These are phyloP conservation scores for Heliconius congener DNA, from an alignment of 1,140 invertebrate species.

Conservation along the genomic window DNA sequence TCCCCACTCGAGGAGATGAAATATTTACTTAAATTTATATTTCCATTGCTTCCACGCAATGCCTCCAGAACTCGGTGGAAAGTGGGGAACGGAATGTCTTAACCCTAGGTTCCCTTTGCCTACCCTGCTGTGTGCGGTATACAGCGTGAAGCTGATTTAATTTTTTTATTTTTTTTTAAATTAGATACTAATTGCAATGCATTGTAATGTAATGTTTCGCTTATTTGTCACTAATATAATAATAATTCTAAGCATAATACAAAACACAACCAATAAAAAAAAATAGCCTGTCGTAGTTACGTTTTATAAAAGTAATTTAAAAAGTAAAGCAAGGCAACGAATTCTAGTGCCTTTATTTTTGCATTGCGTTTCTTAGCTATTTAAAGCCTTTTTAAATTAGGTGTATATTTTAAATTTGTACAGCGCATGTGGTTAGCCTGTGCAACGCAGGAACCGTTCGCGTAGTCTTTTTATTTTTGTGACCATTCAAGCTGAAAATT, in stretches of 20 bases:
- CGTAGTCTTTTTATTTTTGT: neutral
- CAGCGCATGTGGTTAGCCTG: neutral
- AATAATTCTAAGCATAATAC: neutral
- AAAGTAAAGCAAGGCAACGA: neutral
- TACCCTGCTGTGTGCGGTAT: too few relatives aligned
- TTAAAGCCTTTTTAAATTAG: conserved; percentile 1
- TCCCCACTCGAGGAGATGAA: too few relatives aligned
- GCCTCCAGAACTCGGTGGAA: too few relatives aligned
- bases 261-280: neutral
- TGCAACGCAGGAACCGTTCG: neutral
- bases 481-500: conserved; percentile 5
- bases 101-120: too few relatives aligned
- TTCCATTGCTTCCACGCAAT: too few relatives aligned
- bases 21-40: too few relatives aligned
- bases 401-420: conserved; percentile 6
- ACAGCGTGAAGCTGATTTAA: too few relatives aligned
- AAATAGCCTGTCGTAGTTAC: neutral
- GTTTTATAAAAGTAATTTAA: neutral
- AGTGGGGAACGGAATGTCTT: too few relatives aligned
- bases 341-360: neutral
- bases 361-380: neutral
- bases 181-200: too few relatives aligned
- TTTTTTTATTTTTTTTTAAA: too few relatives aligned
- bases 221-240: too few relatives aligned
- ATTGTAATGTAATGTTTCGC: too few relatives aligned